Evolutionary conservation across 53 echinoderm and acorn worm genomes (phyloP).

Genomic region (Echinarachnius parma): DNA sequence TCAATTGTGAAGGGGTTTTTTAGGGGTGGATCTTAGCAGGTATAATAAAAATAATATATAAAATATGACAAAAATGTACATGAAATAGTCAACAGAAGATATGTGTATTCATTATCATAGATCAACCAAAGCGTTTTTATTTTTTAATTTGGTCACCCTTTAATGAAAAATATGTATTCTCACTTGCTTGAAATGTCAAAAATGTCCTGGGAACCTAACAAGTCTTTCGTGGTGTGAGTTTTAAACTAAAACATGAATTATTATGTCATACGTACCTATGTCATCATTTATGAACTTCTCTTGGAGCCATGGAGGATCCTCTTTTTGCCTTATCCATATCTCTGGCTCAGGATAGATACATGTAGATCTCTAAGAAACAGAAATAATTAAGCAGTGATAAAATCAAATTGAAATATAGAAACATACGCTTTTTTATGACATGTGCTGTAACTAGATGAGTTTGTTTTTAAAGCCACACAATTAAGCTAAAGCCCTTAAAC

Average conservation of each 20-base stretch:
- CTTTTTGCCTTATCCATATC: not conserved
- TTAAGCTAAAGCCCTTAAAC: no score
- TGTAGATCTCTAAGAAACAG: not conserved
- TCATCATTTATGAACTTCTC: not conserved
- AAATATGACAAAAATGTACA: no score
- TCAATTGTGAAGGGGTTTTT: no score
- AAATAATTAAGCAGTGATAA: not conserved
- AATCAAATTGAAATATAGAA: not conserved
- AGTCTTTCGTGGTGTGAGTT: not conserved
- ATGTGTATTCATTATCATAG: no score
- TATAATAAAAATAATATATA: no score
- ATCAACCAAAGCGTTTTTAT: no score
- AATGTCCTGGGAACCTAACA: not conserved
- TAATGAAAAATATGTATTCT: not conserved
- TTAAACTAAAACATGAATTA: not conserved
- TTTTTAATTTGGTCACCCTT: no score
- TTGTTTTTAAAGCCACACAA: no score
- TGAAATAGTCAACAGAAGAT: no score
- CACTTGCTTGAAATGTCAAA: not conserved
- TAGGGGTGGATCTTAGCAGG: no score
- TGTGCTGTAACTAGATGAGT: no score
- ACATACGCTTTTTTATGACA: no score
- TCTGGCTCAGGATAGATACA: not conserved
- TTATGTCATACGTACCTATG: not conserved
- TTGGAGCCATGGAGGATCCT: not conserved